Percentiles rank a stretch among this genome's conserved stretches.
phyloP scores from a whole-genome alignment of 2,113 vertebrate species.

The Corythaixoides concolor region DNA sequence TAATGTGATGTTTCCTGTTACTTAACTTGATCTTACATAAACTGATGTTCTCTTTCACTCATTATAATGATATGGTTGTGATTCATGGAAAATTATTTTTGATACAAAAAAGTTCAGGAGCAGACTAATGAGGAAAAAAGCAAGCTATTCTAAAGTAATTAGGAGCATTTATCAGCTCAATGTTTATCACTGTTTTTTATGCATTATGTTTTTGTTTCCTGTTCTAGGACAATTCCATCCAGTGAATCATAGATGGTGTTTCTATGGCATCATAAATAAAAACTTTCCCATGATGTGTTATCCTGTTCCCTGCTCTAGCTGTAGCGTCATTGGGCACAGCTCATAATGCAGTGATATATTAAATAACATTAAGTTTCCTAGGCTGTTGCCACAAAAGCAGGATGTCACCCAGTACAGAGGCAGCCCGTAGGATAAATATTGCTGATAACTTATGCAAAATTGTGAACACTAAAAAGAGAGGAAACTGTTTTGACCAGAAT shows the following conservation, averaged over 20 bases:
- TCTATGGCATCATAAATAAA: background rate
- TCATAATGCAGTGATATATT: background rate
- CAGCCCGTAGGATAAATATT: background rate
- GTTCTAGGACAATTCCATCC: background rate
- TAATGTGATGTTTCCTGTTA: background rate
- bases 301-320: background rate
- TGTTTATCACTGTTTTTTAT: background rate
- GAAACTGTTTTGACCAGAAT: background rate
- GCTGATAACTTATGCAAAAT: background rate
- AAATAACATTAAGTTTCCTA: background rate
- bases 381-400: background rate
- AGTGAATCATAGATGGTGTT: background rate
- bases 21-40: background rate
- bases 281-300: background rate
- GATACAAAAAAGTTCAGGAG: background rate
- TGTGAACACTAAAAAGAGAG: background rate
- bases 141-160: background rate
- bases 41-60: background rate
- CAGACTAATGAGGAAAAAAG: background rate
- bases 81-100: slow-evolving; percentile 12
- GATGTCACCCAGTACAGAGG: background rate
- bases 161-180: background rate
- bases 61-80: background rate
- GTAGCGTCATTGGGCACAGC: background rate
- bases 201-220: background rate